Percentiles rank a stretch among this genome's conserved stretches.
These are phyloP conservation scores for Vulpes lagopus DNA, from an alignment of 2,113 vertebrate species.

Conservation along the genomic window DNA sequence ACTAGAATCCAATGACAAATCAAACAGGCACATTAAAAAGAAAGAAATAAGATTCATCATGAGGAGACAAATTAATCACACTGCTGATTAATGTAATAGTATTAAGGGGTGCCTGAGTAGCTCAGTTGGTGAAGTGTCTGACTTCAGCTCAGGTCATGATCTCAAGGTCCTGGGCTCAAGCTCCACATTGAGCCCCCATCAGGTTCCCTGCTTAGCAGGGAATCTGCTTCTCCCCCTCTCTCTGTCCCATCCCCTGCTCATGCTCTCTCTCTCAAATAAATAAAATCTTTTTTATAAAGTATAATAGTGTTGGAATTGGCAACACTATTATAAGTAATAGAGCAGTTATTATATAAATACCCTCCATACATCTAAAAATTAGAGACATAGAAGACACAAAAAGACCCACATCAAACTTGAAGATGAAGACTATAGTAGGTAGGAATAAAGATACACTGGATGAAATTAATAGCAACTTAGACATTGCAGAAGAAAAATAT, in stretches of 20 bases:
- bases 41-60: neutral
- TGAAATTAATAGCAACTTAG: neutral
- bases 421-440: neutral
- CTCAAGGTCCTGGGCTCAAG: neutral
- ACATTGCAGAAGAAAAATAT: neutral
- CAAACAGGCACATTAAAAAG: neutral
- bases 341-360: neutral
- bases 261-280: neutral
- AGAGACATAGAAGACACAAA: neutral
- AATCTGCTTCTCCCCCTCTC: neutral
- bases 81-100: neutral
- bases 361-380: neutral
- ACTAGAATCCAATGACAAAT: neutral
- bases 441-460: neutral
- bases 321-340: neutral
- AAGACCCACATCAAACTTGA: neutral
- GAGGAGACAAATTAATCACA: neutral
- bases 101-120: neutral
- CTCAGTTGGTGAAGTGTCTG: neutral
- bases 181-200: neutral
- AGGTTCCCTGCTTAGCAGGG: neutral
- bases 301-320: slow-evolving; percentile 30
- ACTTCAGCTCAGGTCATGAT: neutral
- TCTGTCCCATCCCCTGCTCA: neutral
- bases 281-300: neutral